Evolutionary conservation across 1,140 invertebrate genomes (phyloP).

Genomic region (Diuraphis noxia): DNA sequence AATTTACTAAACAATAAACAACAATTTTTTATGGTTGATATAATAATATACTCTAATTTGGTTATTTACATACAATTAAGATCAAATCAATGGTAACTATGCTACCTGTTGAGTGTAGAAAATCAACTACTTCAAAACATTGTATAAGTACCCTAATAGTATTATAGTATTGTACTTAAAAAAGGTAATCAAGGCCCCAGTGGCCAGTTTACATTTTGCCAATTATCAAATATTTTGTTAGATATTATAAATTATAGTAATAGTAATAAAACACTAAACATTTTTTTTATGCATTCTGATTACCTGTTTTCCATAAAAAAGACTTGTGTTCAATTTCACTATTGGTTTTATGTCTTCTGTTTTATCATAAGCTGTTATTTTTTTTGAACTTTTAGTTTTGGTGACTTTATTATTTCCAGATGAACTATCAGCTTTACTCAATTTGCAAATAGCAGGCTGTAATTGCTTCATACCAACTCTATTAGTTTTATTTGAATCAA

Average conservation of each 20-base stretch:
- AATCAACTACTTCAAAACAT: too few relatives aligned
- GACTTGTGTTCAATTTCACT: not conserved
- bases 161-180: not conserved
- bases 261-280: not conserved
- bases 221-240: not conserved
- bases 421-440: not conserved
- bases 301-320: conserved; percentile 23
- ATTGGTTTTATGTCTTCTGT: not conserved
- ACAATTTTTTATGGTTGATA: too few relatives aligned
- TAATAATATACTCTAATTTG: too few relatives aligned
- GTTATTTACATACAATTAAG: not conserved
- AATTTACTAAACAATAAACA: not conserved
- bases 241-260: not conserved
- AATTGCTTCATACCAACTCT: too few relatives aligned
- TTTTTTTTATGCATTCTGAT: not conserved
- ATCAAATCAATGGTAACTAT: not conserved
- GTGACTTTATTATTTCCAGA: not conserved
- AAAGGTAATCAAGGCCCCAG: too few relatives aligned
- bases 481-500: not conserved
- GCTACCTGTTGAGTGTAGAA: too few relatives aligned
- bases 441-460: not conserved
- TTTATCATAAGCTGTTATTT: not conserved
- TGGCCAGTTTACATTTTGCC: too few relatives aligned
- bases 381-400: too few relatives aligned
- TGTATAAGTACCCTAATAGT: too few relatives aligned